These are phyloP conservation scores for Lysandra bellargus DNA, from an alignment of 2,888 invertebrate genomes.

Conservation along the genomic window DNA sequence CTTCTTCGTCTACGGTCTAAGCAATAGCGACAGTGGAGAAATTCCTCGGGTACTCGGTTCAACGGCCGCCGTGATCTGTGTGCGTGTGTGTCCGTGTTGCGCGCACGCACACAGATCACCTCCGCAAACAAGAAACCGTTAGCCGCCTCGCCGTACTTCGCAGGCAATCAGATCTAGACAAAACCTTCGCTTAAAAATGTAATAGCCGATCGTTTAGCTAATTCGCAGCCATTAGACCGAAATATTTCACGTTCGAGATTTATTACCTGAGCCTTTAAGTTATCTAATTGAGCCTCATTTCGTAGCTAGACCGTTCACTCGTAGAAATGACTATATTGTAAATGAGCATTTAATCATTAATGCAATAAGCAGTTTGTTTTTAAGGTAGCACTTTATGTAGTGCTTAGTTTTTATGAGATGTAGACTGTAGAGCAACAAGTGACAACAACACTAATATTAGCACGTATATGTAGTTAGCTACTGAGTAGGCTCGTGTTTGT, in stretches of 20 bases:
- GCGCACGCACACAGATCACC: constrained; percentile 68
- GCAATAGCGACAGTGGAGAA: constrained; percentile 60
- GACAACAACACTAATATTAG: no score
- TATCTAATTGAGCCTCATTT: neutral
- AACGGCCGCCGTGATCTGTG: constrained; percentile 67
- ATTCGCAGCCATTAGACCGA: constrained; percentile 10
- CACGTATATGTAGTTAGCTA: neutral
- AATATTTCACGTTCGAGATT: neutral
- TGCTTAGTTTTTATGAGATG: neutral
- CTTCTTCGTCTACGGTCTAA: constrained; percentile 64
- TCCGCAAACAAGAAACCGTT: constrained; percentile 77
- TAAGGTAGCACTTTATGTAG: no score
- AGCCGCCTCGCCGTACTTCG: constrained; percentile 49
- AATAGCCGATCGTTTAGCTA: constrained; percentile 8
- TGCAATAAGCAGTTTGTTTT: neutral
- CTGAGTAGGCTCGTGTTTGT: neutral
- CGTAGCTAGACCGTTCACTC: neutral
- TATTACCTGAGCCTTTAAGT: constrained; percentile 1
- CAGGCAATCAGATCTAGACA: constrained; percentile 35
- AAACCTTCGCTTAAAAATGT: constrained; percentile 25
- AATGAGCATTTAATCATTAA: neutral
- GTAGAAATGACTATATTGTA: no score
- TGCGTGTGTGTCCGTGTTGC: constrained; percentile 63
- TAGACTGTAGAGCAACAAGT: neutral
- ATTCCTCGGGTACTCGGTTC: constrained; percentile 79